A percentile compares a stretch with the other conserved stretches of the same genome.
Conservation (phyloP, 2,113 vertebrate genomes). For the Hemichromis elongatus region DNA sequence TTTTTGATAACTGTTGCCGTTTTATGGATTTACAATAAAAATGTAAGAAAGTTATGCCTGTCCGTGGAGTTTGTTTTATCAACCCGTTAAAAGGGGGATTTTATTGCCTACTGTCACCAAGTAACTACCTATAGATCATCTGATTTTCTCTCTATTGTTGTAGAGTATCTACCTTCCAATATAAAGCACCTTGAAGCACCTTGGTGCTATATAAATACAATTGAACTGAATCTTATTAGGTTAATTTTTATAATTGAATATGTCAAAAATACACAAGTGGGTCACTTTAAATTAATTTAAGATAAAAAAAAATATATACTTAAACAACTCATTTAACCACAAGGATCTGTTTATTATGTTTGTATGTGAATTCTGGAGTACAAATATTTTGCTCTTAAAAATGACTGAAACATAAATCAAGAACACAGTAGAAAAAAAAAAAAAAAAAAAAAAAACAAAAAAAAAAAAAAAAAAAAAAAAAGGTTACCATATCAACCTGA, state of each 20-base stretch:
- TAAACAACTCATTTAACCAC: slow-evolving; percentile 35
- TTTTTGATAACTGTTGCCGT: neutral
- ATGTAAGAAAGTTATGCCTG: neutral
- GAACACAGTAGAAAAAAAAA: slow-evolving; percentile 61
- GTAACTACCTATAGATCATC: neutral
- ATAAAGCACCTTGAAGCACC: neutral
- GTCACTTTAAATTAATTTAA: neutral
- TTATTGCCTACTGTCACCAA: neutral
- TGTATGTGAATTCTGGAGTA: slow-evolving; percentile 65
- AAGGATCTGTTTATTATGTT: slow-evolving; percentile 65
- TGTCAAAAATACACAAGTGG: neutral
- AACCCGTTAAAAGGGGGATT: neutral
- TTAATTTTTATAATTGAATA: neutral
- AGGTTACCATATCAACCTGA: slow-evolving; percentile 67
- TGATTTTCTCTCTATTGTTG: neutral
- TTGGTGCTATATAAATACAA: neutral
- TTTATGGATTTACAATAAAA: neutral
- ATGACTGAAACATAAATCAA: slow-evolving; percentile 61
- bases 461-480: slow-evolving; percentile 41
- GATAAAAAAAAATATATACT: neutral
- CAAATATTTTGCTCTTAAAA: slow-evolving; percentile 69
- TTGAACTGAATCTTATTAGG: neutral
- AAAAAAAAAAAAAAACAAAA: no score
- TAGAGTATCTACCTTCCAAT: neutral
- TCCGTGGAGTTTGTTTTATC: neutral